phyloP scores from a whole-genome alignment of 2,888 invertebrate species.

The Deilephila elpenor region DNA sequence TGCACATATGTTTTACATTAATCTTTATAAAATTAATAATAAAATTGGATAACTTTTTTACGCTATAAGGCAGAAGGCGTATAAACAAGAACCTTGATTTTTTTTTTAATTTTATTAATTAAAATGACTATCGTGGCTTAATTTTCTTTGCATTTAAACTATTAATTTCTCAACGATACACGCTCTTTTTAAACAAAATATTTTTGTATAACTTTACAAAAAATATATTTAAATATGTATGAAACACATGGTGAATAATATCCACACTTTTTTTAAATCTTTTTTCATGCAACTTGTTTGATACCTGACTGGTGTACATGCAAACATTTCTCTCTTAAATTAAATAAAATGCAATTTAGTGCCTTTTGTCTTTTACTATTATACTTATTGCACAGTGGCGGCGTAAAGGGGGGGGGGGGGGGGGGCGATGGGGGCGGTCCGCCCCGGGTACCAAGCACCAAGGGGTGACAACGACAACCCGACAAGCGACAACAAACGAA shows the following conservation, averaged over 20 bases:
- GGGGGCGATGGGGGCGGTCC: too few species aligned
- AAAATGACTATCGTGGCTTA: background rate
- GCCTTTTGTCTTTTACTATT: constrained; percentile 58
- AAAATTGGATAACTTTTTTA: background rate
- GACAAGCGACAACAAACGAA: too few species aligned
- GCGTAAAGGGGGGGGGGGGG: too few species aligned
- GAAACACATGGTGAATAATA: background rate
- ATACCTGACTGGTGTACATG: background rate
- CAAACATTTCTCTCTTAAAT: constrained; percentile 35
- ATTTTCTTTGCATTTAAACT: background rate
- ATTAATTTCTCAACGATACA: background rate
- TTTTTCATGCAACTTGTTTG: background rate
- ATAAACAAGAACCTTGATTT: background rate
- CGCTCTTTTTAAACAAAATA: background rate
- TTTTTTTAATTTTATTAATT: background rate
- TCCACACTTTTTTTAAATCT: background rate
- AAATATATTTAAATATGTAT: constrained; percentile 10
- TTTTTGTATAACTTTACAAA: background rate
- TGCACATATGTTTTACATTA: constrained; percentile 7
- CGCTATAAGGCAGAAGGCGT: background rate
- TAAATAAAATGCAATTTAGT: constrained; percentile 62
- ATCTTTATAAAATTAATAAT: background rate
- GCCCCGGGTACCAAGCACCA: too few species aligned
- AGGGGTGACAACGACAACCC: too few species aligned
- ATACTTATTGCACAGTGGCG: constrained; percentile 27